Conservation (phyloP, 2,113 vertebrate species). For the Girardinichthys multiradiatus region DNA sequence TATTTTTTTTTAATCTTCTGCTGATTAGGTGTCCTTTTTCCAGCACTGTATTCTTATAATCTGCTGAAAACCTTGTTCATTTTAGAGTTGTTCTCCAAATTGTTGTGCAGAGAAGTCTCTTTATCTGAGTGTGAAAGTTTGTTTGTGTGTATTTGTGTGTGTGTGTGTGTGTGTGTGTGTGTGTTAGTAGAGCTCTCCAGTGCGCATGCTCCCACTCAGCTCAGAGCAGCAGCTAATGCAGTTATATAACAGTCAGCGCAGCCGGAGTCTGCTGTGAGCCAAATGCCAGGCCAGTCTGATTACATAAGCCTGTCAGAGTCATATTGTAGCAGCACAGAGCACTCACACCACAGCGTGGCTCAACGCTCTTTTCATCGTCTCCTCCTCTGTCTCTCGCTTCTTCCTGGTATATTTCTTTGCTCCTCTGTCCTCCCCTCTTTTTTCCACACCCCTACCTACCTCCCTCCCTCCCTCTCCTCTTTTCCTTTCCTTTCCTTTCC, state of each 20-base stretch:
- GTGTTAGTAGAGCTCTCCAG: constrained; percentile 18
- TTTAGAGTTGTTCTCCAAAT: neutral
- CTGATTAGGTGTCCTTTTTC: neutral
- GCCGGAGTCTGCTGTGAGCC: constrained; percentile 79
- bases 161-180: constrained; percentile 29
- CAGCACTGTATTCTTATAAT: neutral
- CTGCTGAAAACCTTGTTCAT: neutral
- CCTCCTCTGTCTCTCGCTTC: constrained; percentile 63
- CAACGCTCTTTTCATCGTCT: constrained; percentile 59
- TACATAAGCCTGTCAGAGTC: constrained; percentile 82
- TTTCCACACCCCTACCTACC: constrained; percentile 14
- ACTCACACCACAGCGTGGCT: constrained; percentile 69
- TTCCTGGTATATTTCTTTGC: constrained; percentile 42
- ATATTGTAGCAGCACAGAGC: constrained; percentile 75
- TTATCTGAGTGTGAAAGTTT: constrained; percentile 33
- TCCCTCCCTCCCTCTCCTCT: constrained; percentile 5
- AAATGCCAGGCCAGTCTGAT: constrained; percentile 77
- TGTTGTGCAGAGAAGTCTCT: constrained; percentile 28
- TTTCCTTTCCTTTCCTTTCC: constrained; percentile 10
- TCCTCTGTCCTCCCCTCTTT: neutral
- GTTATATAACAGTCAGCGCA: constrained; percentile 82
- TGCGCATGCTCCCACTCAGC: constrained; percentile 69
- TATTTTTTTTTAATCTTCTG: too few species aligned
- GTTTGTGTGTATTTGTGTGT: too few species aligned
- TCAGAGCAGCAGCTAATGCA: constrained; percentile 79